Evolutionary conservation across 2,113 vertebrate species (phyloP).

Genomic region (Taurulus bubalis): DNA sequence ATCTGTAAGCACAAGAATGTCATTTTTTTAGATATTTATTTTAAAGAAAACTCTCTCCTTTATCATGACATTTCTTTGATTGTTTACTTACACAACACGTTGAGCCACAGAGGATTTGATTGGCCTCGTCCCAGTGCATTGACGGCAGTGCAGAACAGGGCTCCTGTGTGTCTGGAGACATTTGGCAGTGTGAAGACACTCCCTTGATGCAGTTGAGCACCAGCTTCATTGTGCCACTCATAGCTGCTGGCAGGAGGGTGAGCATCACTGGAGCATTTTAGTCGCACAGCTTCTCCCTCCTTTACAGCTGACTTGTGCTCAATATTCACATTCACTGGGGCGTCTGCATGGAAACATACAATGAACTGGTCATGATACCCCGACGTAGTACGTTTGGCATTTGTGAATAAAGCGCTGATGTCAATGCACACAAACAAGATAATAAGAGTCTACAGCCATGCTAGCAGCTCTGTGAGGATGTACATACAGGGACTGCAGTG

Average conservation of each 20-base stretch:
- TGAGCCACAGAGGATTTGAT: slow-evolving; percentile 55
- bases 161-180: slow-evolving; percentile 60
- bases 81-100: slow-evolving; percentile 70
- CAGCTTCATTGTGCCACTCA: slow-evolving; percentile 59
- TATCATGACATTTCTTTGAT: background rate
- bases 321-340: slow-evolving; percentile 65
- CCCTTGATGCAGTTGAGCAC: slow-evolving; percentile 25
- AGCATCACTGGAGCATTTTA: slow-evolving; percentile 73
- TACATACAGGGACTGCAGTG: background rate
- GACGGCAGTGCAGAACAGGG: slow-evolving; percentile 70
- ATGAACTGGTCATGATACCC: background rate
- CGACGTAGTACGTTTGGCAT: background rate
- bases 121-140: slow-evolving; percentile 59
- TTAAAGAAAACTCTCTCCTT: background rate
- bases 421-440: background rate
- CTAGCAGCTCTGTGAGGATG: background rate
- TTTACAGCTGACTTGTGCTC: slow-evolving; percentile 29
- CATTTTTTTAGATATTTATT: background rate
- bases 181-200: slow-evolving; percentile 38
- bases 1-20: slow-evolving; percentile 59
- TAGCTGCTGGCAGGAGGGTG: slow-evolving; percentile 64
- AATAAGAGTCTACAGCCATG: background rate
- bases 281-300: slow-evolving; percentile 65
- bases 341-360: slow-evolving; percentile 56
- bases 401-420: background rate